Percentiles rank a stretch among this genome's conserved stretches.
Conservation (phyloP, 2,113 vertebrate species). For the Pampusana beccarii region DNA sequence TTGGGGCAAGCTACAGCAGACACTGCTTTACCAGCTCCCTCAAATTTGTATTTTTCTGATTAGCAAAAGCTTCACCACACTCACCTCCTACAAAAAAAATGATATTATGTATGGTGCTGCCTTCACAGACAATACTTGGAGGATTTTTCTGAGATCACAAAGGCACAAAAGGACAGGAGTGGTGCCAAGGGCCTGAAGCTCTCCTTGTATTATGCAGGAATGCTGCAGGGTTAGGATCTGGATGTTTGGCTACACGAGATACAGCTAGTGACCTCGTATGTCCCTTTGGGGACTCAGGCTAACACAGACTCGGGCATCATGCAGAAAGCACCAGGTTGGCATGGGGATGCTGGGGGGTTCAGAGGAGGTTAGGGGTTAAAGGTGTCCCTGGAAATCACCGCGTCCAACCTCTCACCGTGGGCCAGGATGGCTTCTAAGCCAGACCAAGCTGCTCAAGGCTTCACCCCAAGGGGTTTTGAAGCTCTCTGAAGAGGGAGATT, state of each 20-base stretch:
- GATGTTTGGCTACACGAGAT: rapidly evolving
- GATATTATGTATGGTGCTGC: rapidly evolving
- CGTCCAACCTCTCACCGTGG: rapidly evolving
- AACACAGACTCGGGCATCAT: rapidly evolving
- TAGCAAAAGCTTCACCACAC: not conserved
- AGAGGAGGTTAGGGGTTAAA: not conserved
- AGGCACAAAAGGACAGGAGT: not conserved
- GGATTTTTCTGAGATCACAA: not conserved
- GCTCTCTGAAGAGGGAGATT: not conserved
- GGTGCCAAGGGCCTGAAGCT: not conserved
- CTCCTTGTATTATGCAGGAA: rapidly evolving
- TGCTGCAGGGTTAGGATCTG: not conserved
- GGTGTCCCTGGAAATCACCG: rapidly evolving
- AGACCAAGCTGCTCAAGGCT: rapidly evolving
- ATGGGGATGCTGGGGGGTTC: rapidly evolving
- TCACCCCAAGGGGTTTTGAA: not conserved
- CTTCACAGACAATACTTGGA: not conserved
- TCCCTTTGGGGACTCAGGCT: not conserved
- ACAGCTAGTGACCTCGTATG: too few species aligned
- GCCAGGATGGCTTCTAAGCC: not conserved
- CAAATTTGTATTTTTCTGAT: not conserved
- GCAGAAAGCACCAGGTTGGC: not conserved
- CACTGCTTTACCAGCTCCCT: not conserved
- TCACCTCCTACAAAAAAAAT: not conserved
- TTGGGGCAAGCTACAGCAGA: not conserved